These are phyloP conservation scores for Upupa epops DNA, from an alignment of 2,113 vertebrate species.

Conservation along the genomic window DNA sequence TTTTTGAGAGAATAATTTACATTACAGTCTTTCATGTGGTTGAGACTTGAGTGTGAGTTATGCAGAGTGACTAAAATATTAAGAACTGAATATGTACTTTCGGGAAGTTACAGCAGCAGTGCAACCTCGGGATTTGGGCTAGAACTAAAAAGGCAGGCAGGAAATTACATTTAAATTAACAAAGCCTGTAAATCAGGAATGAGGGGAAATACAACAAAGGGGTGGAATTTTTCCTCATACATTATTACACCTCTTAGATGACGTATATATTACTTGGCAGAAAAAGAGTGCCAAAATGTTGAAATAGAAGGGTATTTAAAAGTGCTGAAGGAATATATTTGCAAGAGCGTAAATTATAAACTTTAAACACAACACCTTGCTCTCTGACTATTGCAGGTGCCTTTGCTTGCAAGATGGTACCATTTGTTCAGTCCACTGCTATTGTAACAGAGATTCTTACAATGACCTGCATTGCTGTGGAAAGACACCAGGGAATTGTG, in stretches of 20 bases:
- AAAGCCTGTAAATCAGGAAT: neutral
- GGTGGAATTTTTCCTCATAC: neutral
- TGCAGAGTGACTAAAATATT: neutral
- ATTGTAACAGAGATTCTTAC: conserved; percentile 81
- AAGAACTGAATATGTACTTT: neutral
- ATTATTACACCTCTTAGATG: rapidly evolving
- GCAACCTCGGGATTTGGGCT: neutral
- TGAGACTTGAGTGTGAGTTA: neutral
- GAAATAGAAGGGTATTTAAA: neutral
- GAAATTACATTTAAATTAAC: neutral
- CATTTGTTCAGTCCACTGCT: conserved; percentile 77
- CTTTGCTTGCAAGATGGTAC: conserved; percentile 82
- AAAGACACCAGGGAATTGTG: conserved; percentile 81
- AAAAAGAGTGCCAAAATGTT: neutral
- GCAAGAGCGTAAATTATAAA: too few relatives aligned
- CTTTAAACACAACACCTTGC: too few relatives aligned
- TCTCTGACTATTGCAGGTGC: conserved; percentile 65
- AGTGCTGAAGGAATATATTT: neutral
- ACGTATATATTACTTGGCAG: neutral
- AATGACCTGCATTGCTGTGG: conserved; percentile 81
- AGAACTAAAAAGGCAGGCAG: neutral
- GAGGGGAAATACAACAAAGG: neutral
- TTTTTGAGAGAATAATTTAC: neutral
- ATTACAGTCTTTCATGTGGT: neutral
- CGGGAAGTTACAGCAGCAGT: neutral